Evolutionary conservation across 2,888 invertebrate genomes (phyloP).

Genomic region (Stenotaenia linearis): DNA sequence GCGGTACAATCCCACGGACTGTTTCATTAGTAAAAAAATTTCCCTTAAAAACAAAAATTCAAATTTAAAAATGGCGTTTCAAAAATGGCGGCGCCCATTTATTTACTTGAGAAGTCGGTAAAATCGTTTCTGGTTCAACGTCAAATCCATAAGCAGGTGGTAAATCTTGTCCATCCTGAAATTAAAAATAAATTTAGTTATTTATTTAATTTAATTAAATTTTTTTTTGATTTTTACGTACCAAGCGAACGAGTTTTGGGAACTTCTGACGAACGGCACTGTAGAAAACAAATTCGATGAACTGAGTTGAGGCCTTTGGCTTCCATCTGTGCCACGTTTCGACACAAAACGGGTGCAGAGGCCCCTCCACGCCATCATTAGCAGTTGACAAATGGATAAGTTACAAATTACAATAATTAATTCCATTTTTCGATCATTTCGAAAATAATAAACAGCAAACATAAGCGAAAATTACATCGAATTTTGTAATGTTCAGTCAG

Average conservation of each 20-base stretch:
- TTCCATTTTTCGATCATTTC: neutral
- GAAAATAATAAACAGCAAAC: too few relatives aligned
- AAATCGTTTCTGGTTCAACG: conserved; percentile 60
- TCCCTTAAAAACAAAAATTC: conserved; percentile 49
- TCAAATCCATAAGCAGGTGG: conserved; percentile 86
- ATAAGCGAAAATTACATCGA: too few relatives aligned
- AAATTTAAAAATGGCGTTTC: neutral
- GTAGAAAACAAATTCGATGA: conserved; percentile 55
- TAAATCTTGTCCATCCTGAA: conserved; percentile 73
- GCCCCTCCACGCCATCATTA: conserved; percentile 9
- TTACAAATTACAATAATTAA: neutral
- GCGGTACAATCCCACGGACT: conserved; percentile 64
- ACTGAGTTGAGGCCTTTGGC: neutral
- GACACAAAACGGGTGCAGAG: conserved; percentile 19
- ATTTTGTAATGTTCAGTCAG: too few relatives aligned
- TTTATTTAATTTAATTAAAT: neutral
- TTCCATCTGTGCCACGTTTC: conserved; percentile 9
- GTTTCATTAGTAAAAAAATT: conserved; percentile 60
- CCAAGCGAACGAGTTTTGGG: conserved; percentile 78
- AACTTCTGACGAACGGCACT: conserved; percentile 85
- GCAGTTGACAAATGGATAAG: neutral
- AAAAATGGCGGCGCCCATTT: neutral
- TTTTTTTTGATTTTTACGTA: conserved; percentile 54
- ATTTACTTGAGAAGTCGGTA: conserved; percentile 56
- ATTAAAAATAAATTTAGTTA: neutral